Evolutionary conservation across 2,888 invertebrate species (phyloP).

Genomic region (Pharmacophagus antenor): DNA sequence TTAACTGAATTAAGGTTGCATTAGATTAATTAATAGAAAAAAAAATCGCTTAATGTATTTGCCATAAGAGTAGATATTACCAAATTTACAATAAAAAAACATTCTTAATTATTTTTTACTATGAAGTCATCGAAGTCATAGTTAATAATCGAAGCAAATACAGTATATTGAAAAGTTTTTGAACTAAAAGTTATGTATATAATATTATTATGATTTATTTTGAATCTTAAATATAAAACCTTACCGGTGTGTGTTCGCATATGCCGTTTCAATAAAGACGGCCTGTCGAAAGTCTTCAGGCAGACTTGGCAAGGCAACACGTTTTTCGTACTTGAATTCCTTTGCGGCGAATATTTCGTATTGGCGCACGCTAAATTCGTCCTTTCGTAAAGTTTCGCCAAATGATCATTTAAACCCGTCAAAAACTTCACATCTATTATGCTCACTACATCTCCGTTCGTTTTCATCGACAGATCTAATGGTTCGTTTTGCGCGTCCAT

Average conservation of each 20-base stretch:
- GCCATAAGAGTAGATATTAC: too few relatives aligned
- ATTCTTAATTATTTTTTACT: too few relatives aligned
- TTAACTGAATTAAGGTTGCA: too few relatives aligned
- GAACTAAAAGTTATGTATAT: too few relatives aligned
- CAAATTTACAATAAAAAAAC: too few relatives aligned
- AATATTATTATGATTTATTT: too few relatives aligned
- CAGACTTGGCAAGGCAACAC: constrained; percentile 82
- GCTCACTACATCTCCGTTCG: constrained; percentile 48
- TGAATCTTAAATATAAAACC: too few relatives aligned
- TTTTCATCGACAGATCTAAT: constrained; percentile 62
- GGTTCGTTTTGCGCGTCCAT: constrained; percentile 70
- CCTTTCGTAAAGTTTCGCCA: constrained; percentile 67
- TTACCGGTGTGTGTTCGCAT: constrained; percentile 85
- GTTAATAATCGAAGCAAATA: too few relatives aligned
- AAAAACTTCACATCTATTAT: constrained; percentile 67
- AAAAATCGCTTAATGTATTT: too few relatives aligned
- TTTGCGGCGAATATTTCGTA: constrained; percentile 38
- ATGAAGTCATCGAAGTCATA: too few relatives aligned
- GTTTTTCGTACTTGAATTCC: constrained; percentile 49
- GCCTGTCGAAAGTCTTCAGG: constrained; percentile 85
- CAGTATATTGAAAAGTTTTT: too few relatives aligned
- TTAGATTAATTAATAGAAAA: too few relatives aligned
- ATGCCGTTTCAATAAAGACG: constrained; percentile 84
- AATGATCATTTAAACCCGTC: constrained; percentile 63
- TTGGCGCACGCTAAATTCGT: constrained; percentile 49